Evolutionary conservation across 2,113 vertebrate species (phyloP).

Genomic region (Bufo gargarizans): DNA sequence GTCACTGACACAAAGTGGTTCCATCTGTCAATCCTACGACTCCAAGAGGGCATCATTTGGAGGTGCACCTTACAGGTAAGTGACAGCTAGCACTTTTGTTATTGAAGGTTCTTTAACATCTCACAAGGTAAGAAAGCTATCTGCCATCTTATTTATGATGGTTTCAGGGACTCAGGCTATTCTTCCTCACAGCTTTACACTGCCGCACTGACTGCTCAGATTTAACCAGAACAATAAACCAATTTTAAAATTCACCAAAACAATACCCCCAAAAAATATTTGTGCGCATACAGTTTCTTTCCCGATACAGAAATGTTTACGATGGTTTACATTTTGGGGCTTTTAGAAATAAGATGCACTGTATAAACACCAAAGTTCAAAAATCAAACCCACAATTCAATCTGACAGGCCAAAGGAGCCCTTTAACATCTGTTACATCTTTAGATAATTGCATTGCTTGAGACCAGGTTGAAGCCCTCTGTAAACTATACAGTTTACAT

Average conservation of each 20-base stretch:
- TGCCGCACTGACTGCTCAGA: no score
- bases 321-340: not conserved
- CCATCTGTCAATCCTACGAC: no score
- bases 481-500: conserved; percentile 38
- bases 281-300: not conserved
- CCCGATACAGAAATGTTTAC: not conserved
- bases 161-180: no score
- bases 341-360: not conserved
- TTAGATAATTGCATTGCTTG: conserved; percentile 11
- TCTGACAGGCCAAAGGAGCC: not conserved
- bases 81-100: no score
- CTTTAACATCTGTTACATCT: conserved; percentile 30
- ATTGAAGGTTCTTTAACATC: no score
- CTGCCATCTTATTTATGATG: no score
- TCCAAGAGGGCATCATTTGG: no score
- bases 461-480: conserved; percentile 3
- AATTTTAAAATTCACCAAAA: not conserved
- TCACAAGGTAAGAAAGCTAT: no score
- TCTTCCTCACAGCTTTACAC: no score
- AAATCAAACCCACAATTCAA: not conserved
- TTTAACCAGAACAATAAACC: no score
- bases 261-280: not conserved
- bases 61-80: no score
- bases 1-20: no score
- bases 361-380: not conserved